phyloP scores from a whole-genome alignment of 2,113 vertebrate genomes.

The Rhagologus leucostigma region DNA sequence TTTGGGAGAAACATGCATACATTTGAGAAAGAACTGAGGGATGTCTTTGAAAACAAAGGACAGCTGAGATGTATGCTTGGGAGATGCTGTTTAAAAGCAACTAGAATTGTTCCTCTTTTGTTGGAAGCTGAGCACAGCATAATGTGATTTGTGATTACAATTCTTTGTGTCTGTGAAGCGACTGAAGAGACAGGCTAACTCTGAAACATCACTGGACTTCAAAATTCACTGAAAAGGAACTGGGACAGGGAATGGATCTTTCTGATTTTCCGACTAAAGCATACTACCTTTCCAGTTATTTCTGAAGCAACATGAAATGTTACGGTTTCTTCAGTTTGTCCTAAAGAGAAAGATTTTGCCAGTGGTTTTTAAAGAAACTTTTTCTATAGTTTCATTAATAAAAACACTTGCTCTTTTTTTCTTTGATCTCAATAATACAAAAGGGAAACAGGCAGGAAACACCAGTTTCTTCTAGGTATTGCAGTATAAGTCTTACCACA shows the following conservation, averaged over 20 bases:
- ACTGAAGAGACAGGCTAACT: neutral
- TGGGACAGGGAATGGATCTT: neutral
- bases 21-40: neutral
- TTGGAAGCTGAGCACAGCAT: slow-evolving; percentile 20
- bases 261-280: neutral
- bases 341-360: neutral
- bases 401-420: neutral
- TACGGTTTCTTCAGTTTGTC: neutral
- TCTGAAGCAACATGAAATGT: neutral
- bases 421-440: neutral
- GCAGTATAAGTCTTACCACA: neutral
- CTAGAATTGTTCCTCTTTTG: neutral
- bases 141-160: slow-evolving; percentile 41
- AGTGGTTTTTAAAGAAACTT: neutral
- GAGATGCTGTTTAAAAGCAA: neutral
- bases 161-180: neutral
- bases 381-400: neutral
- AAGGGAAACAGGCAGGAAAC: neutral
- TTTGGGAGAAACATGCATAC: neutral
- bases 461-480: neutral
- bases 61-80: neutral
- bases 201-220: neutral
- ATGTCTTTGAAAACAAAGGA: neutral
- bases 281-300: neutral
- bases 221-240: neutral